These are phyloP conservation scores for Epinotia brunnichana DNA, from an alignment of 2,888 invertebrate species.

Conservation along the genomic window DNA sequence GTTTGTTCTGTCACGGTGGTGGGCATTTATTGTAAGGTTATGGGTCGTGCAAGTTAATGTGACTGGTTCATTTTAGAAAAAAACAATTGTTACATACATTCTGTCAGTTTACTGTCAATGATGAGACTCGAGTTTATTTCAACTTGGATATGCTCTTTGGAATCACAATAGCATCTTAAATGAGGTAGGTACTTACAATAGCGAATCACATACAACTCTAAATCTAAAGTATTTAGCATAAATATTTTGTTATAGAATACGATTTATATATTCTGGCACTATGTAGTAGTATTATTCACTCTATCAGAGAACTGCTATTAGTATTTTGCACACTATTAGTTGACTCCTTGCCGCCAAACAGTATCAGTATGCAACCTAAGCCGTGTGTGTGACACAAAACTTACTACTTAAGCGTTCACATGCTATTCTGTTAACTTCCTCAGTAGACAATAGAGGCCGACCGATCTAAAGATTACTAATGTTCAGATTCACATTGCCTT, in stretches of 20 bases:
- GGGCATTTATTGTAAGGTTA: conserved; percentile 53
- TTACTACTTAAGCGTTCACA: conserved; percentile 46
- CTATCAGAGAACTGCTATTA: conserved; percentile 48
- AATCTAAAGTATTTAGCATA: conserved; percentile 42
- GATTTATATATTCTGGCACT: conserved; percentile 60
- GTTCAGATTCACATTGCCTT: neutral
- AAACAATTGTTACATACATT: conserved; percentile 2
- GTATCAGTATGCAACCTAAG: conserved; percentile 46
- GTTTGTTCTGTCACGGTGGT: conserved; percentile 53
- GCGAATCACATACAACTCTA: conserved; percentile 37
- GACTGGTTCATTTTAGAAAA: neutral
- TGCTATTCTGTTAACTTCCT: conserved; percentile 45
- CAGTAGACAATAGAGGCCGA: conserved; percentile 50
- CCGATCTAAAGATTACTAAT: conserved; percentile 43
- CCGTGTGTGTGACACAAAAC: conserved; percentile 47
- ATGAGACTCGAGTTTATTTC: conserved; percentile 14
- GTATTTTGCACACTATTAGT: conserved; percentile 53
- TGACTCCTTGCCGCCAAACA: conserved; percentile 46
- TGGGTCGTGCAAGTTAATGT: conserved; percentile 45
- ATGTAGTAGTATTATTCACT: conserved; percentile 52
- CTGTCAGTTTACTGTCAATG: neutral
- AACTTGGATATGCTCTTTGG: conserved; percentile 16
- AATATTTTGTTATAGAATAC: conserved; percentile 53
- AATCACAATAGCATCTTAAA: conserved; percentile 1
- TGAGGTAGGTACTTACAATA: conserved; percentile 9